Base-by-base conservation (phyloP, 1,140 invertebrate genomes). In the Drosophila willistoni region DNA sequence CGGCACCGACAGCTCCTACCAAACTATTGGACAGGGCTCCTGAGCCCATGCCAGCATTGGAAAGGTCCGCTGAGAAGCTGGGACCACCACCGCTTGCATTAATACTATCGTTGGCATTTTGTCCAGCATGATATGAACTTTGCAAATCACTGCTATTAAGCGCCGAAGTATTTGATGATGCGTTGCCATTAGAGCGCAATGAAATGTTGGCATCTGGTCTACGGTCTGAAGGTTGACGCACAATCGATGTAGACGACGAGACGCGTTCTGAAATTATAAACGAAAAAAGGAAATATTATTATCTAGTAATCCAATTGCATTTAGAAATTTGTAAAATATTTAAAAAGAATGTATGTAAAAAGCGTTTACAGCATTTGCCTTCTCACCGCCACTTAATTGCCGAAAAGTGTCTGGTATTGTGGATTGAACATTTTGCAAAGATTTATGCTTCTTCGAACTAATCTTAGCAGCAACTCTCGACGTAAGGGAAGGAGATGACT, bases 161-260 rank as follows among this genome's bases (percentile, higher is more conserved):
- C 41, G 71, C 73, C 17, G 84, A 89, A 2, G 71, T 67, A 63
- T 89, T 85, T 17, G 73, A 77, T 10, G 90, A 86, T 29, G 78
- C 79, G 77, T 85, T 91, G 13, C 91, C 91, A 90, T 91, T 91
- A 22, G 91, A 90, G 1, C 91, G 81, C 33, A 91, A 60, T 4
- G 91, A 89, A 39, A 85, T 68, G 61, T 91, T 92, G 1, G 71
- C 87, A 86, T 92, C 91, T 29, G 91, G 81, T 39, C 91, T 71
- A 13, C 91, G 83, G 67, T 92, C 91, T 55, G 91, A 92, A 2
- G 90, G 91, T 47, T 92, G 91, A 14, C 91, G 82, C 44, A 90
- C 83, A 60, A 92, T 90, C 9, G 91, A 89, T 3, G 79, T 65
- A 56, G 90, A 68, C 54, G 90, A 68, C 47, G 90, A 79, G 10